Base-by-base conservation (phyloP, 2,888 invertebrate species). In the Eupeodes latifasciatus region DNA sequence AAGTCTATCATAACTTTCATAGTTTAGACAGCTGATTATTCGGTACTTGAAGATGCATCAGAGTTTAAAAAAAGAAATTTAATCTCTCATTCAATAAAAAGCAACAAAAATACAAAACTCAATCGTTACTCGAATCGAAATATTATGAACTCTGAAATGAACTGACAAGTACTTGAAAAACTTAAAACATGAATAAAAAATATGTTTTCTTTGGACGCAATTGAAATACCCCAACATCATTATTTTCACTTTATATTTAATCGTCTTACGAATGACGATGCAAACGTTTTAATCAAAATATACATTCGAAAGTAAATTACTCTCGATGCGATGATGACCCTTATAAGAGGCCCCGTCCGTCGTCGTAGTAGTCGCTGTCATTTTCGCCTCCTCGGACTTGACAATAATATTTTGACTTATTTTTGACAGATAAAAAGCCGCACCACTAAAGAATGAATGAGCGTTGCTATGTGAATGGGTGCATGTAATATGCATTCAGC, bases 361-460 rank as follows among this genome's bases (percentile, higher is more conserved):
- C 64, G 36, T 55, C 55, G 16, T 27, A 27, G 49, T 49, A 14
- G 12, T 14, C 11, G 47, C 19, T 12, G 27, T 12, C 14, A 14
- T 44, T 6, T 4, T 44, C 44, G 1, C 11, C 19, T 59, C 36
- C 12, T 71, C 34, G 36, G 67, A 75, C 57, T 83, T 49, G 66
- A 66, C 47, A 81, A 85, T 75, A 78, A 81, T 88, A 75, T 85
- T 88, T 81, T 81, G 88, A 88, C 85, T 81, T 77, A 16, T 49
- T 80, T 85, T 78, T 88, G 88, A 85, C 88, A 88, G 88, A 88
- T 88, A 88, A 88, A 81, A 81, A 40, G 49, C n/a, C 49, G 72
- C 78, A 11, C 47, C 40, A 40, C 40, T 40, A 40, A 9, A 9
- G 40, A 40, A 27, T 27, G 27, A 40, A 64, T 64, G 9, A 55